Conservation (phyloP, 2,113 vertebrate species). For the Falco punctatus region DNA sequence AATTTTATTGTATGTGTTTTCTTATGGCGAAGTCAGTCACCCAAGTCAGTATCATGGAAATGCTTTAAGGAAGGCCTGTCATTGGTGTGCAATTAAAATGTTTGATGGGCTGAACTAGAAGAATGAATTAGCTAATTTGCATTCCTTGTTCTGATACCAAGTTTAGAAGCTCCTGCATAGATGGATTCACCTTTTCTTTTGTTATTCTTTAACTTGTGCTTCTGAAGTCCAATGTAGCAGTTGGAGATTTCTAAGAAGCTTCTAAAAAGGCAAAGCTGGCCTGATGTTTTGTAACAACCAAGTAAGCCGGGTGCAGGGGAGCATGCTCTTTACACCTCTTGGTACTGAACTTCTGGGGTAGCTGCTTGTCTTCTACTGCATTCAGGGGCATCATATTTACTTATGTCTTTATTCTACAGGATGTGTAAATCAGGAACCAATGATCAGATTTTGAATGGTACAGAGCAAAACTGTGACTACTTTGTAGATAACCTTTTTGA, state of each 20-base stretch:
- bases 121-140: not conserved
- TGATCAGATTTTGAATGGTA: conserved; percentile 20
- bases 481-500: conserved; percentile 78
- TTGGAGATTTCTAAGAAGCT: not conserved
- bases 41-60: rapidly evolving
- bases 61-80: not conserved
- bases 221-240: not conserved
- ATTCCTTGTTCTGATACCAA: not conserved
- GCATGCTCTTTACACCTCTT: not conserved
- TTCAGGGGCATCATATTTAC: not conserved
- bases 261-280: not conserved
- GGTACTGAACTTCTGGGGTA: not conserved
- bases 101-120: not conserved
- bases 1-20: not conserved
- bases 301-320: not conserved
- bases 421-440: conserved; percentile 62
- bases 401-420: conserved; percentile 48
- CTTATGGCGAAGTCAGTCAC: not conserved
- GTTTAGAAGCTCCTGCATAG: not conserved
- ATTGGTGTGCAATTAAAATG: not conserved
- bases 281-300: not conserved
- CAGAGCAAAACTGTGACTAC: conserved; percentile 62
- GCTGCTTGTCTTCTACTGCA: not conserved
- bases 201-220: not conserved
- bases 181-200: not conserved